Conservation (phyloP, 1,140 invertebrate genomes). For the Megathymus violae region DNA sequence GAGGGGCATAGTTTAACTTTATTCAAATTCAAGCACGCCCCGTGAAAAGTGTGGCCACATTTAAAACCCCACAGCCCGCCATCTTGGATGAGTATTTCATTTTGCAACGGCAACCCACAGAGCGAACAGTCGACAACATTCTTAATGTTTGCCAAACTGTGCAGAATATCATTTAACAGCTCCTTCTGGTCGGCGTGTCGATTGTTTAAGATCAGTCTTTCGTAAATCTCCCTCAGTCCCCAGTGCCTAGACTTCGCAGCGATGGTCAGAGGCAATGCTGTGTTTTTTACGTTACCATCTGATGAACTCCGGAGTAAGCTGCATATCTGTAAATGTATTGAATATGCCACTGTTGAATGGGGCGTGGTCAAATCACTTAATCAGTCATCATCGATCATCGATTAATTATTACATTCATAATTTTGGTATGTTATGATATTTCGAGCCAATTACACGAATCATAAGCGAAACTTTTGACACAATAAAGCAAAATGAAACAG, state of each 20-base stretch:
- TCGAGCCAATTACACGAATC: too few relatives aligned
- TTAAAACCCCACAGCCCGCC: slow-evolving; percentile 81
- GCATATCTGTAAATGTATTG: slow-evolving; percentile 62
- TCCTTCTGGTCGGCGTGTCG: slow-evolving; percentile 42
- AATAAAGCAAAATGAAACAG: too few relatives aligned
- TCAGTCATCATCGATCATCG: too few relatives aligned
- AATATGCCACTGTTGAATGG: too few relatives aligned
- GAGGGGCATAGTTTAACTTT: slow-evolving; percentile 79
- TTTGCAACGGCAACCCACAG: slow-evolving; percentile 77
- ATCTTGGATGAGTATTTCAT: slow-evolving; percentile 76
- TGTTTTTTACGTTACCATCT: slow-evolving; percentile 64
- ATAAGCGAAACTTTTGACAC: too few relatives aligned
- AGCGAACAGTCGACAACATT: slow-evolving; percentile 67
- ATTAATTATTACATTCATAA: too few relatives aligned
- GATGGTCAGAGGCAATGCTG: slow-evolving; percentile 68
- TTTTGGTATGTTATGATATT: too few relatives aligned
- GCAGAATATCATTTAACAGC: slow-evolving; percentile 55
- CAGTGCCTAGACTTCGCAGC: slow-evolving; percentile 74
- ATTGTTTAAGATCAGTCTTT: slow-evolving; percentile 37
- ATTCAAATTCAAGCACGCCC: slow-evolving; percentile 75
- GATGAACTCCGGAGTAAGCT: slow-evolving; percentile 56
- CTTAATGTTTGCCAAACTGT: slow-evolving; percentile 50
- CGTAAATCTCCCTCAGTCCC: slow-evolving; percentile 63
- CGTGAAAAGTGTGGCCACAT: slow-evolving; percentile 80
- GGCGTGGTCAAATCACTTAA: too few relatives aligned